These are phyloP conservation scores for Crematogaster levior DNA, from an alignment of 2,888 invertebrate genomes.

Conservation along the genomic window DNA sequence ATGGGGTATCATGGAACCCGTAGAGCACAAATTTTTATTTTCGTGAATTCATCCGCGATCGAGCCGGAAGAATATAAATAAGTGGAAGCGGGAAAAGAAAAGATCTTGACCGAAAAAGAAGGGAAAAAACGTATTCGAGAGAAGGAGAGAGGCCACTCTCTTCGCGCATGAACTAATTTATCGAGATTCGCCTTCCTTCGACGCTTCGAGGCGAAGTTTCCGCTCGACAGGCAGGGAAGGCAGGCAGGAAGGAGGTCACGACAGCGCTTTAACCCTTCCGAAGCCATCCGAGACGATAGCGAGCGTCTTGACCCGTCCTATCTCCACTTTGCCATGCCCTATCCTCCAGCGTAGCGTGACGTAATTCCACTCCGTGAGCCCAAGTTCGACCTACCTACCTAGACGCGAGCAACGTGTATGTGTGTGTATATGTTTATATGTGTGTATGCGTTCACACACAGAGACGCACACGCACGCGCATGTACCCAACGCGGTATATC, in stretches of 20 bases:
- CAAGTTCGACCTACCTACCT: slow-evolving; percentile 69
- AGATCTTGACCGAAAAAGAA: not conserved
- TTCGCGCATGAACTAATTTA: slow-evolving; percentile 49
- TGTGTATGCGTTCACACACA: not conserved
- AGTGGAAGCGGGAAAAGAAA: not conserved
- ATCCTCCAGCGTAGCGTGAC: slow-evolving; percentile 77
- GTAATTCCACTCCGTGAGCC: slow-evolving; percentile 77
- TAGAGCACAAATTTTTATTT: slow-evolving; percentile 25
- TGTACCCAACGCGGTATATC: slow-evolving; percentile 22
- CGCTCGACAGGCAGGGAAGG: slow-evolving; percentile 67
- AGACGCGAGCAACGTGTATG: slow-evolving; percentile 47
- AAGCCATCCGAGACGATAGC: slow-evolving; percentile 75
- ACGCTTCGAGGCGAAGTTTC: slow-evolving; percentile 61
- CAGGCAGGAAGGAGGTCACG: slow-evolving; percentile 72
- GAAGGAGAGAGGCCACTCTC: slow-evolving; percentile 6
- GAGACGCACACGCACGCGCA: slow-evolving; percentile 56
- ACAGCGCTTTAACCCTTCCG: slow-evolving; percentile 78
- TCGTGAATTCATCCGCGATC: slow-evolving; percentile 4
- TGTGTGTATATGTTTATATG: not conserved
- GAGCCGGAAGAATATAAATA: slow-evolving; percentile 35
- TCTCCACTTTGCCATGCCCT: slow-evolving; percentile 76
- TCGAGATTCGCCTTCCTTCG: slow-evolving; percentile 53
- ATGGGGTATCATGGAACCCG: slow-evolving; percentile 23
- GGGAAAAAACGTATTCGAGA: not conserved
- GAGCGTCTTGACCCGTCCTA: slow-evolving; percentile 81